Evolutionary conservation across 2,797 vertebrate species (phyloP).

Genomic region (Stomatorhinus walkeri): DNA sequence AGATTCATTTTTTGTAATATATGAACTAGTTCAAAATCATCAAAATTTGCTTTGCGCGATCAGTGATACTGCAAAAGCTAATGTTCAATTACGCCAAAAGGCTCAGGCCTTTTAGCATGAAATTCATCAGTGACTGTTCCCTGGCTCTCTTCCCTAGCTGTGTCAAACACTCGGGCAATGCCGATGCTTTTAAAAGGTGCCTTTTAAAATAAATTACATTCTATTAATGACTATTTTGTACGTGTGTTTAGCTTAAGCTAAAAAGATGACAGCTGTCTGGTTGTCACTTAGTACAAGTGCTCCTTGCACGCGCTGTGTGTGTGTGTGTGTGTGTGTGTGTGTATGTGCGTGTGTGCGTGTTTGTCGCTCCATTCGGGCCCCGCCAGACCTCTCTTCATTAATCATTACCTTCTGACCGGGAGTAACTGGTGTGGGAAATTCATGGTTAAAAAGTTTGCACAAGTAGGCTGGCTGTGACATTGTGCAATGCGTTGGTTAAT

Average conservation of each 20-base stretch:
- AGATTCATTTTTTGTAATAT: not conserved
- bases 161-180: not conserved
- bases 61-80: not conserved
- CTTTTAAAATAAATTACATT: not conserved
- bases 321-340: not conserved
- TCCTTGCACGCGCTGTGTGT: not conserved
- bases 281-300: not conserved
- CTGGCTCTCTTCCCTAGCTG: not conserved
- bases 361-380: not conserved
- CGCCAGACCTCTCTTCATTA: not conserved
- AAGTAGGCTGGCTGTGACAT: slow-evolving; percentile 32
- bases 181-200: not conserved
- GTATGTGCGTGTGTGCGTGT: not conserved
- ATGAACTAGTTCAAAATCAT: not conserved
- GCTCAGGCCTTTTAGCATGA: not conserved
- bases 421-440: not conserved
- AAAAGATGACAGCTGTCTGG: not conserved
- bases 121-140: not conserved
- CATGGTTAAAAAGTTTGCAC: slow-evolving; percentile 18
- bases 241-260: not conserved
- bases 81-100: not conserved
- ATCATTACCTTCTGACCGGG: slow-evolving; percentile 5
- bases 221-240: not conserved
- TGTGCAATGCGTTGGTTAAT: slow-evolving; percentile 58
- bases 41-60: not conserved